A percentile compares a stretch with the other conserved stretches of the same genome.
Conservation (phyloP, 2,113 vertebrate species). For the Indri indri region DNA sequence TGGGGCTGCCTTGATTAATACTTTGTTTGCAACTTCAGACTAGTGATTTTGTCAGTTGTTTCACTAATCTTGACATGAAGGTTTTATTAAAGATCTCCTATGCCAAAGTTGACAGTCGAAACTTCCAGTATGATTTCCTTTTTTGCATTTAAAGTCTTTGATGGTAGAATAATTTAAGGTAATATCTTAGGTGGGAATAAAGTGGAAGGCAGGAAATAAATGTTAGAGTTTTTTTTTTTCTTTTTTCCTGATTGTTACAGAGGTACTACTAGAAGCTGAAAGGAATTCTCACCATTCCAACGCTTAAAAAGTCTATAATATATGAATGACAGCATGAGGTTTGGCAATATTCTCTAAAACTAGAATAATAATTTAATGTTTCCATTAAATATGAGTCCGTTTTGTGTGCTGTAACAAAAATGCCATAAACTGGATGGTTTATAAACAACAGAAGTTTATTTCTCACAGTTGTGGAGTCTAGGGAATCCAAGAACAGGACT, state of each 20-base stretch:
- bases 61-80: slow-evolving; percentile 60
- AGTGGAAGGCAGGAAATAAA: not conserved
- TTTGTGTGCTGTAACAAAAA: not conserved
- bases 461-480: not conserved
- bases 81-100: slow-evolving; percentile 59
- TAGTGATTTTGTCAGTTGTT: slow-evolving; percentile 65
- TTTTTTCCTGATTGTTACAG: not conserved
- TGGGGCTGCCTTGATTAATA: slow-evolving; percentile 74
- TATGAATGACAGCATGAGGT: not conserved
- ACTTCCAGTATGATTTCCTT: not conserved
- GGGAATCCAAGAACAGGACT: not conserved
- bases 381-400: not conserved
- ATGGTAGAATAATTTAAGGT: slow-evolving; percentile 34
- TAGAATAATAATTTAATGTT: not conserved
- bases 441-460: not conserved
- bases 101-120: slow-evolving; percentile 41
- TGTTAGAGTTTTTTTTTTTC: not conserved
- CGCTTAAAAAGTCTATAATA: not conserved
- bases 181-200: not conserved
- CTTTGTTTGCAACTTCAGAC: slow-evolving; percentile 74
- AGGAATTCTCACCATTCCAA: not conserved
- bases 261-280: not conserved
- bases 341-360: not conserved
- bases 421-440: not conserved
- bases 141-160: not conserved